A percentile compares a stretch with the other conserved stretches of the same genome.
Conservation (phyloP, 2,888 invertebrate species). For the Cosmopolites sordidus region DNA sequence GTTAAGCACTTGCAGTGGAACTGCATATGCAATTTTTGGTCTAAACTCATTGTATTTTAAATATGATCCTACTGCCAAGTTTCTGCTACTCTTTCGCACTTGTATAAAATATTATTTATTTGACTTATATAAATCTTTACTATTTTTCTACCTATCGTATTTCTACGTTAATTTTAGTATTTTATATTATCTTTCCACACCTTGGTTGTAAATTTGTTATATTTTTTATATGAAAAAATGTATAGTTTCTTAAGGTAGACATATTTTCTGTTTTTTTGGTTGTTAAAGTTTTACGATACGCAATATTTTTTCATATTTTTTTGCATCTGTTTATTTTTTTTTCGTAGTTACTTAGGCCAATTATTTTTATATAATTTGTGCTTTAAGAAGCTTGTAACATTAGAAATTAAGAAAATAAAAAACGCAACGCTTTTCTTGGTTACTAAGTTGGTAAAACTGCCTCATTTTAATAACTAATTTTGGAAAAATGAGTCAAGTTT, state of each 20-base stretch:
- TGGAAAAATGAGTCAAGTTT: conserved; percentile 39
- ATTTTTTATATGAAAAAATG: neutral
- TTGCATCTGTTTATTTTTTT: conserved; percentile 35
- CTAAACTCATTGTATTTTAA: too few species aligned
- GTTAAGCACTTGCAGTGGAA: too few species aligned
- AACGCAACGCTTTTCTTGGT: conserved; percentile 1
- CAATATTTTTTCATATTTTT: conserved; percentile 36
- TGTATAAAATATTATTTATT: neutral
- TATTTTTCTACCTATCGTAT: neutral
- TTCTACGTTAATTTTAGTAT: neutral
- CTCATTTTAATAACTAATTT: conserved; percentile 38
- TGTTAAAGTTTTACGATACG: conserved; percentile 12
- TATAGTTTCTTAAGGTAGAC: conserved; percentile 9
- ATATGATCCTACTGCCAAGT: neutral
- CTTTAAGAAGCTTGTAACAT: conserved; percentile 40
- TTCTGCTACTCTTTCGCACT: neutral
- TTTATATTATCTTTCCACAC: neutral
- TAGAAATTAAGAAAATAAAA: too few species aligned
- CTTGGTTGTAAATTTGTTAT: neutral
- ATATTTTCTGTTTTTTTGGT: conserved; percentile 21
- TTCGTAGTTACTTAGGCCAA: conserved; percentile 45
- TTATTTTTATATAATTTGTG: conserved; percentile 45
- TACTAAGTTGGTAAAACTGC: conserved; percentile 32
- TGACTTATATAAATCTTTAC: neutral
- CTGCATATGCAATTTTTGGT: too few species aligned